Evolutionary conservation across 2,888 invertebrate genomes (phyloP).

Genomic region (Melipona bicolor): DNA sequence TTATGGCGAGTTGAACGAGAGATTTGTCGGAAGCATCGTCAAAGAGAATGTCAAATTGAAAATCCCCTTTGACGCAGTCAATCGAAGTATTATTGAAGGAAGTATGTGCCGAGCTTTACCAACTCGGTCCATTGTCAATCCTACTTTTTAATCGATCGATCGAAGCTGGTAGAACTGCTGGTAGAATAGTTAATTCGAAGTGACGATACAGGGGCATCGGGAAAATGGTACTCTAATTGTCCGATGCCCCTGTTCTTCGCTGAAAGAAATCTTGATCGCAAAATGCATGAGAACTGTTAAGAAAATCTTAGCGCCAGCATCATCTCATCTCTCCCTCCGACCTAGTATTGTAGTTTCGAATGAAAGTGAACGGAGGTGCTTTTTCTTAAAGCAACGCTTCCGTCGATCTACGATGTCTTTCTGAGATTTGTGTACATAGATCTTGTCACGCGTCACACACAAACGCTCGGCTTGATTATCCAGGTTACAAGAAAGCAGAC

Average conservation of each 20-base stretch:
- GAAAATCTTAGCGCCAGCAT: too few species aligned
- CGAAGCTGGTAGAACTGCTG: neutral
- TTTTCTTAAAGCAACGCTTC: neutral
- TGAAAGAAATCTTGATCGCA: too few species aligned
- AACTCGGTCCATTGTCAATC: neutral
- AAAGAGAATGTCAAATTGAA: neutral
- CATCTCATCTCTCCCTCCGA: too few species aligned
- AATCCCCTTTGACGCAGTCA: neutral
- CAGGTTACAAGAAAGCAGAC: conserved; percentile 83
- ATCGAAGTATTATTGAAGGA: neutral
- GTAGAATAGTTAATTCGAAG: too few species aligned
- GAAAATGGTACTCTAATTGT: too few species aligned
- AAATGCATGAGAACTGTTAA: too few species aligned
- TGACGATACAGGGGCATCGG: too few species aligned
- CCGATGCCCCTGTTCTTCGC: too few species aligned
- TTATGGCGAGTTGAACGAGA: neutral
- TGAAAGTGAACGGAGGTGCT: neutral
- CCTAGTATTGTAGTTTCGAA: too few species aligned
- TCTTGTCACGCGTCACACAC: conserved; percentile 9
- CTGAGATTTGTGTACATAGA: neutral
- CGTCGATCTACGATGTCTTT: too few species aligned
- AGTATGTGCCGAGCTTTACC: neutral
- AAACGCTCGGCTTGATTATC: conserved; percentile 61
- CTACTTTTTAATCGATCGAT: neutral
- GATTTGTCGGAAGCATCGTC: neutral